Evolutionary conservation across 2,888 invertebrate genomes (phyloP).

Genomic region (Catocala fraxini): DNA sequence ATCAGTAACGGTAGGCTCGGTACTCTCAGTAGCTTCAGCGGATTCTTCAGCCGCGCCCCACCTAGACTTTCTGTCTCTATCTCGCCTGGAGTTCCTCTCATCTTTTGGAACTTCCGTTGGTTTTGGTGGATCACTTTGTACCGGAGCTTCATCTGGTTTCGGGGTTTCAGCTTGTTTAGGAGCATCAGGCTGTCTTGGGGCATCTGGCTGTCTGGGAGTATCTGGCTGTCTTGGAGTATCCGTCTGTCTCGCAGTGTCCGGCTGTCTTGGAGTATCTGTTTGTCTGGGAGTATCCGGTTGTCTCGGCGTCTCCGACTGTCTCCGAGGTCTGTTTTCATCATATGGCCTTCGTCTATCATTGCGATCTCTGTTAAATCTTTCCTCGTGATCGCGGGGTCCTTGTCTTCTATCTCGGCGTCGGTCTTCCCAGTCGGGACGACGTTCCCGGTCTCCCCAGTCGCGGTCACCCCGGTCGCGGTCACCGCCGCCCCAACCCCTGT

Average conservation of each 20-base stretch:
- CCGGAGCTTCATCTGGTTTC: conserved; percentile 5
- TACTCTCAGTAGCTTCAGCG: conserved; percentile 11
- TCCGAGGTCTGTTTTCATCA: conserved; percentile 54
- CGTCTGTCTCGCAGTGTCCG: neutral
- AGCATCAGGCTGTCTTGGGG: conserved; percentile 6
- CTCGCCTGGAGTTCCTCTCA: conserved; percentile 58
- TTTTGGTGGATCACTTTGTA: conserved; percentile 14
- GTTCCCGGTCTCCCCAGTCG: conserved; percentile 16
- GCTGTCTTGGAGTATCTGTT: neutral
- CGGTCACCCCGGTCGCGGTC: conserved; percentile 63
- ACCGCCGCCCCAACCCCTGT: conserved; percentile 74
- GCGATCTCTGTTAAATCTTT: conserved; percentile 58
- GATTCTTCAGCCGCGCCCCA: conserved; percentile 79
- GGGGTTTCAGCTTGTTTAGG: conserved; percentile 2
- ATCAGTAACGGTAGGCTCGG: conserved; percentile 17
- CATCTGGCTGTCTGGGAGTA: conserved; percentile 4
- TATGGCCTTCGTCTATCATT: conserved; percentile 62
- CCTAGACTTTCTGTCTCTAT: conserved; percentile 79
- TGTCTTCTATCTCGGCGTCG: conserved; percentile 66
- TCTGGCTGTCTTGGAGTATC: conserved; percentile 4
- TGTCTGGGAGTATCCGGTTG: neutral
- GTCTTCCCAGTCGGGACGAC: conserved; percentile 62
- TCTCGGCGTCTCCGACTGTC: conserved; percentile 17
- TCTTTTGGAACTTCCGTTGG: conserved; percentile 31
- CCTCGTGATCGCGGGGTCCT: conserved; percentile 61